Conservation (phyloP, 2,888 invertebrate genomes). For the Ecdyonurus torrentis region DNA sequence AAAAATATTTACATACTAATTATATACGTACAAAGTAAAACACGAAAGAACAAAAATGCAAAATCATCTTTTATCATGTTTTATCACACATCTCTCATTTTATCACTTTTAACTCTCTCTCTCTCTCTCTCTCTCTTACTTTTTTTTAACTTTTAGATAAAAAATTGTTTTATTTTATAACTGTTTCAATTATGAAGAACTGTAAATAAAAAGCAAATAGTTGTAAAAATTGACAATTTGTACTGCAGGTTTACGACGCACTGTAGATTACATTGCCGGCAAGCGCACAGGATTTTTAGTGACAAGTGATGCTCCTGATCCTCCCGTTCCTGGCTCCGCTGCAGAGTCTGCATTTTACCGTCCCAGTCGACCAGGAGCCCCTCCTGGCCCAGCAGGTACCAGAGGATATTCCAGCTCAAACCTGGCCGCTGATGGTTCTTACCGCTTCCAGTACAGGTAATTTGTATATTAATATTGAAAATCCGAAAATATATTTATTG, state of each 20-base stretch:
- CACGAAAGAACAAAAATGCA: too few species aligned
- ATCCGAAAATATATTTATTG: too few species aligned
- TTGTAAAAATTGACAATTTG: not conserved
- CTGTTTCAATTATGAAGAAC: too few species aligned
- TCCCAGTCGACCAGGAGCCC: not conserved
- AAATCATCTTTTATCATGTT: too few species aligned
- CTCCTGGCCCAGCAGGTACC: not conserved
- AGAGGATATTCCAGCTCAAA: not conserved
- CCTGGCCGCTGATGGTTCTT: not conserved
- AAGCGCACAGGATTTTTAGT: not conserved
- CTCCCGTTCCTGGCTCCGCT: not conserved
- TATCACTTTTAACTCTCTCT: too few species aligned
- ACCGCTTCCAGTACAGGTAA: not conserved
- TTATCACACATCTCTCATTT: too few species aligned
- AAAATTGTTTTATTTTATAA: too few species aligned
- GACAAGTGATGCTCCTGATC: not conserved
- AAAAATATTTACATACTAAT: too few species aligned
- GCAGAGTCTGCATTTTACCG: not conserved
- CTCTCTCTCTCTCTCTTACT: too few species aligned
- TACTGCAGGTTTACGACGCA: not conserved
- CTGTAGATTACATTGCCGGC: not conserved
- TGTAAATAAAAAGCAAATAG: not conserved
- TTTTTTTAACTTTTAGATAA: too few species aligned
- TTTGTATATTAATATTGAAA: too few species aligned
- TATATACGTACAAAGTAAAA: too few species aligned